A percentile compares a stretch with the other conserved stretches of the same genome.
These are phyloP conservation scores for Bombus soroeensis DNA, from an alignment of 1,140 invertebrate species.

Conservation along the genomic window DNA sequence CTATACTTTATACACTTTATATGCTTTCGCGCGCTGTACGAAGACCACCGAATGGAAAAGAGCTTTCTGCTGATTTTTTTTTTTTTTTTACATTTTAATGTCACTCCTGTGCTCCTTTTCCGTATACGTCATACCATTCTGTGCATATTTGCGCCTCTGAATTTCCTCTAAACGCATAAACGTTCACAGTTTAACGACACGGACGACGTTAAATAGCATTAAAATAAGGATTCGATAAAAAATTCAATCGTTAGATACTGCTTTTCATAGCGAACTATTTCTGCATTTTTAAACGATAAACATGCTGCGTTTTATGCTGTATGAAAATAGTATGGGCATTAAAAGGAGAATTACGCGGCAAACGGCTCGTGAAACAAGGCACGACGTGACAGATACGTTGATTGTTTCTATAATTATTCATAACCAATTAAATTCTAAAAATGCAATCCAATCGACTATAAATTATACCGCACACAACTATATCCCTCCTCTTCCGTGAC, in stretches of 20 bases:
- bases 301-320: neutral
- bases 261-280: neutral
- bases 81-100: no score
- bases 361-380: neutral
- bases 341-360: neutral
- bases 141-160: no score
- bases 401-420: constrained; percentile 51
- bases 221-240: neutral
- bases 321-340: neutral
- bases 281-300: neutral
- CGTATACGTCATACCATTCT: no score
- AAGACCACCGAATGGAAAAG: no score
- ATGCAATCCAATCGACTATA: constrained; percentile 28
- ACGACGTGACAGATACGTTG: neutral
- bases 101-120: no score
- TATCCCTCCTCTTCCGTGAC: constrained; percentile 15
- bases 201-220: neutral
- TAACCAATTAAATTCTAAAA: constrained; percentile 38
- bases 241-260: neutral
- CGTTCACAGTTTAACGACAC: no score
- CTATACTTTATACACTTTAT: no score
- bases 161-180: no score
- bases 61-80: no score
- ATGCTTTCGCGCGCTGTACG: no score
- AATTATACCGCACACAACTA: constrained; percentile 30